Base-by-base conservation (phyloP, 2,888 invertebrate species). In the Anthophora plumipes region DNA sequence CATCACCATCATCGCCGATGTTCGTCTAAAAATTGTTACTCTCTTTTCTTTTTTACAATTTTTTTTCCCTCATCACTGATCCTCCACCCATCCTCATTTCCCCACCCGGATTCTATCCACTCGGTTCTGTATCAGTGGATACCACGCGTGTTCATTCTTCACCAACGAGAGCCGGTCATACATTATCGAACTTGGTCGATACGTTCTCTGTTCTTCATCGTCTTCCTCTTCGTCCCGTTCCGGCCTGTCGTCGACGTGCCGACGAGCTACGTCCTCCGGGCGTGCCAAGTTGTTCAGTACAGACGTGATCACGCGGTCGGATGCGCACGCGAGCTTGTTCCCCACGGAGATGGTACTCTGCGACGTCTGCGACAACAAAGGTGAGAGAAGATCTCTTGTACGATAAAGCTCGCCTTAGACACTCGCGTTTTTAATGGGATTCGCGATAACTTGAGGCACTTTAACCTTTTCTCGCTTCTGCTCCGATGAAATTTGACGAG, bases 321-420 rank as follows among this genome's bases (percentile, higher is more conserved):
- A 80, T 82, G 83, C 82, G 82, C 82, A 60, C 70, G 83, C 78
- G 37, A 52, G 39, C 68, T 25, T 46, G n/a, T 70, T 55, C 39
- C 52, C 55, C 14, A 11, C 46, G 85, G 89, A 90, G 81, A 92
- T 92, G 92, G 92, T 92, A 54, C 87, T 92, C 68, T 92, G 92
- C 85, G 92, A 92, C 89, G 92, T 91, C 79, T 92, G 92, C 82
- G 91, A 92, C 77, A 90, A 87, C 80, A 92, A 92, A 87, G 87
- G 87, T 87, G 81, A 87, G 81, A 72, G 22, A 72, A 72, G 22
- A 72, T 54, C 46, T 43, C 8, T 66, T 61, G 37, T 25, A 52
- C 6, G 57, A 43, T 31, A 64, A 63, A 20, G 4, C n/a, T 25
- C 6, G 57, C 6, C 2, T 4, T 1, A 31, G 31, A 4, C 31